Conservation (phyloP, 2,113 vertebrate genomes). For the Atrichornis clamosus region DNA sequence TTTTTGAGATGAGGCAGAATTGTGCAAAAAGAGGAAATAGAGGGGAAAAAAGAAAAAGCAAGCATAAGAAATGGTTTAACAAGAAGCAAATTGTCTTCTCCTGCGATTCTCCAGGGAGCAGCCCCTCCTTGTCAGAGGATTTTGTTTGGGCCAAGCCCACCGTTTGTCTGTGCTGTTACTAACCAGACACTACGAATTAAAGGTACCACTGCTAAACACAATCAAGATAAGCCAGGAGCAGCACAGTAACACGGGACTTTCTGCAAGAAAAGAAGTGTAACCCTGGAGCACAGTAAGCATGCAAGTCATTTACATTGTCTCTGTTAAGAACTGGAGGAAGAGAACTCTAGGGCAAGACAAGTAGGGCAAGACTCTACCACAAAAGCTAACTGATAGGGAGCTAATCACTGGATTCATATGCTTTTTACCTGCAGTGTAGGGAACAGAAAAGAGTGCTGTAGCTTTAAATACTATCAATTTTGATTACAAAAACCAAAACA, state of each 20-base stretch:
- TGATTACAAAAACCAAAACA: background rate
- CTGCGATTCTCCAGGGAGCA: background rate
- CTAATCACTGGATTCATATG: background rate
- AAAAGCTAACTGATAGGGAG: background rate
- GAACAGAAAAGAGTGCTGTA: background rate
- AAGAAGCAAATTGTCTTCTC: background rate
- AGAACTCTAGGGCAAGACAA: no score
- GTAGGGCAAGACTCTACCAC: background rate
- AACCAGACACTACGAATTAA: background rate
- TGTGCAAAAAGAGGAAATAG: background rate
- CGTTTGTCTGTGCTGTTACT: background rate
- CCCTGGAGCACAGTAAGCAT: background rate
- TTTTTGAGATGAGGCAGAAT: background rate
- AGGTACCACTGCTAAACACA: background rate
- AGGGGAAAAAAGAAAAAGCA: background rate
- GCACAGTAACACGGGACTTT: background rate
- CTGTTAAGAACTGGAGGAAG: background rate
- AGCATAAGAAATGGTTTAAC: background rate
- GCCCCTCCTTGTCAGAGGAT: background rate
- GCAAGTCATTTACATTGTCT: slow-evolving; percentile 1
- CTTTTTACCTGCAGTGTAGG: background rate
- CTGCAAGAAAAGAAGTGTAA: background rate
- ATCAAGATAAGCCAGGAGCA: background rate
- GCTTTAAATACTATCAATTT: background rate
- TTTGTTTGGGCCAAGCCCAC: background rate